Evolutionary conservation across 2,797 vertebrate species (phyloP).

Genomic region (Bufotes viridis): DNA sequence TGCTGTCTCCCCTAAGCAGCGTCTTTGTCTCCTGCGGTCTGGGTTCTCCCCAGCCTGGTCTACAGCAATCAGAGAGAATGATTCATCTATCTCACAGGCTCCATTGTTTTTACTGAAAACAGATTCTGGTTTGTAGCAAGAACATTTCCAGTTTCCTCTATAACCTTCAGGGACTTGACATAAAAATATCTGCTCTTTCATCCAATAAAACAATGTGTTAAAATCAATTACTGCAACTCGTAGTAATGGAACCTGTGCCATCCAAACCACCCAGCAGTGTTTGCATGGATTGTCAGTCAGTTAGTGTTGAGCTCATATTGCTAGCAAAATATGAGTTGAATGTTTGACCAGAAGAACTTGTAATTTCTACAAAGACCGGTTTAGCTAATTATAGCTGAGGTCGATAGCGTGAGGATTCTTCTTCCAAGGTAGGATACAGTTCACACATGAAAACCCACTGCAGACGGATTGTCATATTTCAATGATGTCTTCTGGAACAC

Average conservation of each 20-base stretch:
- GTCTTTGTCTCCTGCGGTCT: conserved; percentile 47
- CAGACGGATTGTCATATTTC: not conserved
- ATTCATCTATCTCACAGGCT: conserved; percentile 46
- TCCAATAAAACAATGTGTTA: conserved; percentile 48
- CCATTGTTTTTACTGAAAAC: conserved; percentile 57
- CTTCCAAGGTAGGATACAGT: not conserved
- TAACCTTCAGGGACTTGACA: conserved; percentile 46
- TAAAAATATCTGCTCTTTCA: conserved; percentile 39
- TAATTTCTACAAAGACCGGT: conserved; percentile 16
- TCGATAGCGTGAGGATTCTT: not conserved
- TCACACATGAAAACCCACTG: not conserved
- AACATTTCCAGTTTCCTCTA: conserved; percentile 58
- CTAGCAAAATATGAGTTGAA: conserved; percentile 10
- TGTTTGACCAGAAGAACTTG: conserved; percentile 15
- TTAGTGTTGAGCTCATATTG: not conserved
- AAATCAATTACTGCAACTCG: conserved; percentile 29
- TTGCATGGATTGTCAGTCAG: not conserved
- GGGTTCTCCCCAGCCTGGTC: not conserved
- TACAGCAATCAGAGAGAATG: conserved; percentile 47
- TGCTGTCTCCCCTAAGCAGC: not conserved
- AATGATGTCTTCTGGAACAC: not conserved
- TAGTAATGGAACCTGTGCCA: conserved; percentile 14
- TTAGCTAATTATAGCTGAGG: not conserved
- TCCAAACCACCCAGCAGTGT: not conserved
- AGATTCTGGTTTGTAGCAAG: conserved; percentile 54